Evolutionary conservation across 2,113 vertebrate genomes (phyloP).

Genomic region (Dipodomys ordii): DNA sequence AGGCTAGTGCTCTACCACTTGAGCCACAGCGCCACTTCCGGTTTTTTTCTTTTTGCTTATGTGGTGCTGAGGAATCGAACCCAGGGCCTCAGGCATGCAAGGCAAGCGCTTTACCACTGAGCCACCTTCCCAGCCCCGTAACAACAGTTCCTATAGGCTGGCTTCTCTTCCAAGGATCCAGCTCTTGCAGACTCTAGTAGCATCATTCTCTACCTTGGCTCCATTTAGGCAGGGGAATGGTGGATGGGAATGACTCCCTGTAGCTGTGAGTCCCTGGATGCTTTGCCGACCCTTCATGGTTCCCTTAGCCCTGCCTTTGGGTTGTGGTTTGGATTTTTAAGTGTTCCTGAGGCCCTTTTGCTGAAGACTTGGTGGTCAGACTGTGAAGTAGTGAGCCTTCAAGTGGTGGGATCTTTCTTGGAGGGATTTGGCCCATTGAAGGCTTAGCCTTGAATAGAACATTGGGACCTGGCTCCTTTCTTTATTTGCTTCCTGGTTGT

Average conservation of each 20-base stretch:
- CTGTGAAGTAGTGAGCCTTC: too few species aligned
- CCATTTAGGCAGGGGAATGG: neutral
- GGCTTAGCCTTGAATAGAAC: neutral
- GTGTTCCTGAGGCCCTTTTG: neutral
- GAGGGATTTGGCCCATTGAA: neutral
- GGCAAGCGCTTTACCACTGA: too few species aligned
- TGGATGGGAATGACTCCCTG: neutral
- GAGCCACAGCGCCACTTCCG: too few species aligned
- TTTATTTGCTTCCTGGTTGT: neutral
- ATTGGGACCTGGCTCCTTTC: neutral
- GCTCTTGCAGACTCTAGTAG: neutral
- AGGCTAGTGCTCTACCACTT: too few species aligned
- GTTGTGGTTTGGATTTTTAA: neutral
- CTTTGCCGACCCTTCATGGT: neutral
- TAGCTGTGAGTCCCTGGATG: neutral
- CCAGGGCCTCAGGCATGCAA: too few species aligned
- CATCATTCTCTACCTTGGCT: neutral
- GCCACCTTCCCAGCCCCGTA: too few species aligned
- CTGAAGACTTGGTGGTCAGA: neutral
- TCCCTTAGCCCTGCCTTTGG: neutral
- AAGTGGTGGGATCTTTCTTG: neutral
- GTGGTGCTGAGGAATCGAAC: too few species aligned
- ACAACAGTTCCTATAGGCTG: neutral
- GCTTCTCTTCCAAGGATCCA: neutral
- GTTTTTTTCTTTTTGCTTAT: too few species aligned